Conservation (phyloP, 2,797 vertebrate species). For the Pelobates cultripes region DNA sequence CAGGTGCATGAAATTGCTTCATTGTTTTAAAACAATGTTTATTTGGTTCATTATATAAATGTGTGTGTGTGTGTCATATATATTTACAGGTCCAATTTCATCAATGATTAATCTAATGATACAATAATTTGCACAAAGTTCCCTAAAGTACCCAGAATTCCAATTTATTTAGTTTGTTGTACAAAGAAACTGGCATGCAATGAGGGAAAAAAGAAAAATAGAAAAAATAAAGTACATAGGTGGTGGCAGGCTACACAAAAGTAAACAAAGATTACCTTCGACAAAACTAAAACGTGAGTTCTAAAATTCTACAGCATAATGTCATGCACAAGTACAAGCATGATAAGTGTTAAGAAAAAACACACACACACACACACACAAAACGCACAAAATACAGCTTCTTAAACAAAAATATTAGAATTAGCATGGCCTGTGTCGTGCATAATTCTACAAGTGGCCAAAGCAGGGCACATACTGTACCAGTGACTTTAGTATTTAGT, state of each 20-base stretch:
- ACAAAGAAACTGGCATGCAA: not conserved
- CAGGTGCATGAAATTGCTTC: too few species aligned
- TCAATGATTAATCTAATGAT: too few species aligned
- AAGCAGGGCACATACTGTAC: not conserved
- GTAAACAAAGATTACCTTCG: not conserved
- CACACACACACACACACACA: not conserved
- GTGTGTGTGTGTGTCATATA: too few species aligned
- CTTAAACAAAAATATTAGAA: not conserved
- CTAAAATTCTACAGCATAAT: not conserved
- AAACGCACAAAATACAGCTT: not conserved
- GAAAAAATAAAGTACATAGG: not conserved
- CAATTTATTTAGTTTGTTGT: not conserved
- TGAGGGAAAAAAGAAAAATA: not conserved
- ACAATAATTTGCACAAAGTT: too few species aligned
- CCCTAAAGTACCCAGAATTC: too few species aligned
- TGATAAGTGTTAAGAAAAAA: not conserved
- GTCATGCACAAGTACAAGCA: constrained; percentile 21
- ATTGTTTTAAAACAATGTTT: too few species aligned
- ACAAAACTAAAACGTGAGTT: not conserved
- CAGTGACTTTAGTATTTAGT: constrained; percentile 8
- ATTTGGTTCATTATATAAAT: too few species aligned
- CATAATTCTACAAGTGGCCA: not conserved
- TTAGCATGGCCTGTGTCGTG: constrained; percentile 9
- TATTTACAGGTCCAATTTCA: too few species aligned
- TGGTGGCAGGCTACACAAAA: not conserved